A percentile compares a stretch with the other conserved stretches of the same genome.
phyloP scores from a whole-genome alignment of 2,888 invertebrate genomes.

The Scrobipalpa atriplicella region DNA sequence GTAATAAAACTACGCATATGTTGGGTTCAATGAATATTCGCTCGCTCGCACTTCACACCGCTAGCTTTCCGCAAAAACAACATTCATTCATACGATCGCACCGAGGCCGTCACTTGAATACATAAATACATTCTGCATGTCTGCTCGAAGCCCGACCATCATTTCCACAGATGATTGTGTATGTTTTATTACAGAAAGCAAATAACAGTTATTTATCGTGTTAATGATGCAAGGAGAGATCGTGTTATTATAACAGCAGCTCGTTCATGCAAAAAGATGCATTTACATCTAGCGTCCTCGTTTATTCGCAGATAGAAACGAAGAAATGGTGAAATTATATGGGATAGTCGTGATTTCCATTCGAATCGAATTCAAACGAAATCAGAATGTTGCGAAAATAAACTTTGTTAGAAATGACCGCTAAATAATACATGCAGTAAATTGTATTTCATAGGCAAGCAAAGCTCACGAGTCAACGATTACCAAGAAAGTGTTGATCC shows the following conservation, averaged over 20 bases:
- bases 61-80: conserved; percentile 38
- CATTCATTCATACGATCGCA: conserved; percentile 39
- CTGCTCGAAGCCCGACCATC: conserved; percentile 8
- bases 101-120: conserved; percentile 18
- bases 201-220: conserved; percentile 20
- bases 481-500: background rate
- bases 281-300: background rate
- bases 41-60: conserved; percentile 31
- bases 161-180: conserved; percentile 15
- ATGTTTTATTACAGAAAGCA: conserved; percentile 20
- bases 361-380: background rate
- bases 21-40: conserved; percentile 40
- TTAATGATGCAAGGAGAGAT: conserved; percentile 19
- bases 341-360: background rate
- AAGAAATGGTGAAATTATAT: background rate
- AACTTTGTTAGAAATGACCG: background rate
- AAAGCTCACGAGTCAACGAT: conserved; percentile 2
- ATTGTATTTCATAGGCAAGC: background rate
- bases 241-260: conserved; percentile 19
- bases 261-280: conserved; percentile 15
- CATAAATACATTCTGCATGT: conserved; percentile 5
- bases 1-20: conserved; percentile 25
- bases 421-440: background rate
- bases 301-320: background rate
- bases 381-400: too few relatives aligned